Conservation (phyloP, 2,888 invertebrate species). For the Hemistola chrysoprasaria region DNA sequence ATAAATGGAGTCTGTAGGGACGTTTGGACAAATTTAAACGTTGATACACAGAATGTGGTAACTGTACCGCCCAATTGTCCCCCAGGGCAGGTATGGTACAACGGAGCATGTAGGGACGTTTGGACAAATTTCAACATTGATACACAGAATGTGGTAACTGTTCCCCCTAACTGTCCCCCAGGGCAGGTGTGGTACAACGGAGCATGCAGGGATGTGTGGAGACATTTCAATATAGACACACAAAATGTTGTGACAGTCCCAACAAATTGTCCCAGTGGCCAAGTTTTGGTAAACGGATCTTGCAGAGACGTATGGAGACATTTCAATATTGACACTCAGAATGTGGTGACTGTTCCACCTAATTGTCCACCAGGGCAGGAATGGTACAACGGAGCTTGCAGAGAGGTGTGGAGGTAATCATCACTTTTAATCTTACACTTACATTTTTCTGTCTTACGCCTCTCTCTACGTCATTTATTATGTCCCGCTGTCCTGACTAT, state of each 20-base stretch:
- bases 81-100: slow-evolving; percentile 7
- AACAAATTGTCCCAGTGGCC: slow-evolving; percentile 18
- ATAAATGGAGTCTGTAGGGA: slow-evolving; percentile 15
- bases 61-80: slow-evolving; percentile 17
- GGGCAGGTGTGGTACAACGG: slow-evolving; percentile 16
- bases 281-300: slow-evolving; percentile 15
- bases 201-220: not conserved
- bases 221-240: not conserved
- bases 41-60: slow-evolving; percentile 2
- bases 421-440: no score
- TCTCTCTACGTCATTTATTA: no score
- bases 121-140: slow-evolving; percentile 17
- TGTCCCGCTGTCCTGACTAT: no score
- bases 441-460: no score
- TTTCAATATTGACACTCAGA: not conserved
- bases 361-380: slow-evolving; percentile 11
- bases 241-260: slow-evolving; percentile 16
- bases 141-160: not conserved
- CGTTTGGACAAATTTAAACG: slow-evolving; percentile 8
- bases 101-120: slow-evolving; percentile 18
- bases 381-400: slow-evolving; percentile 11
- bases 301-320: slow-evolving; percentile 8
- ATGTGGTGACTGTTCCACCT: slow-evolving; percentile 7
- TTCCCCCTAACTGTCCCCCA: slow-evolving; percentile 3
- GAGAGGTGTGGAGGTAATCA: slow-evolving; percentile 2